These are phyloP conservation scores for Microctonus brassicae DNA, from an alignment of 2,888 invertebrate species.

Conservation along the genomic window DNA sequence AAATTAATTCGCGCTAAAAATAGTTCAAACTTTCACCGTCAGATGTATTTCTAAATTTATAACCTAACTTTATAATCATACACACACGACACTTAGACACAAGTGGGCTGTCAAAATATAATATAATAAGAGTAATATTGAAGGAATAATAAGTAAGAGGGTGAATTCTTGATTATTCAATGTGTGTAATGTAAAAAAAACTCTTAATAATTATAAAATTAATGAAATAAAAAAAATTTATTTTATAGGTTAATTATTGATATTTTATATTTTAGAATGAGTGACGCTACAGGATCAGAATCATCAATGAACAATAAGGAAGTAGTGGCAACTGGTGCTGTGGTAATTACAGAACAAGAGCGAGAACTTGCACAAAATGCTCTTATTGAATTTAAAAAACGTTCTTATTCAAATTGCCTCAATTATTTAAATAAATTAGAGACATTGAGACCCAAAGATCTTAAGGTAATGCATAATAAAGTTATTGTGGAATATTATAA, in stretches of 20 bases:
- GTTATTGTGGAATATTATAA: slow-evolving; percentile 86
- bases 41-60: neutral
- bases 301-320: neutral
- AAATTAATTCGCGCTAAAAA: neutral
- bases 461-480: slow-evolving; percentile 86
- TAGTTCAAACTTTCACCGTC: neutral
- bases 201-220: neutral
- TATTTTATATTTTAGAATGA: slow-evolving; percentile 43
- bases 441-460: slow-evolving; percentile 75
- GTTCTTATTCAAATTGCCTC: slow-evolving; percentile 75
- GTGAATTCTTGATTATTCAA: neutral
- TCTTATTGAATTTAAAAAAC: slow-evolving; percentile 75
- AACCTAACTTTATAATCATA: neutral
- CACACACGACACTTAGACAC: neutral
- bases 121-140: neutral
- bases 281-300: slow-evolving; percentile 36
- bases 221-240: neutral
- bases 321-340: slow-evolving; percentile 31
- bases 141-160: neutral
- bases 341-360: slow-evolving; percentile 70
- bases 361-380: slow-evolving; percentile 76
- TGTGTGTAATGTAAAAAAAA: neutral
- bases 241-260: neutral
- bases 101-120: neutral
- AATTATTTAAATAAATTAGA: slow-evolving; percentile 78